Evolutionary conservation across 2,113 vertebrate species (phyloP).

Genomic region (Saiga tatarica): DNA sequence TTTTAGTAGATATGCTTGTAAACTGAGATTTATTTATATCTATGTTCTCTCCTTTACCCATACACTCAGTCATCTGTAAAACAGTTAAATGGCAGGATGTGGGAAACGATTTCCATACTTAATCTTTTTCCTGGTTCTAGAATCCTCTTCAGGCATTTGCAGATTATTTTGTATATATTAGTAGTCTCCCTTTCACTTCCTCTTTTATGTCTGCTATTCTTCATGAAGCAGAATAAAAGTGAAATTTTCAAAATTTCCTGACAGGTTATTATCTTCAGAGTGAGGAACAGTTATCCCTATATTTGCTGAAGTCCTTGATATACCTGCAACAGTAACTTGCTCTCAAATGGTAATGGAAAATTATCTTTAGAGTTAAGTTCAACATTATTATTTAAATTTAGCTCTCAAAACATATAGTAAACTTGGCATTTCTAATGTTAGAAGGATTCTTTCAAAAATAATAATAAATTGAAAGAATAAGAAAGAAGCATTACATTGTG

Average conservation of each 20-base stretch:
- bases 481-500: background rate
- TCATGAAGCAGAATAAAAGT: conserved; percentile 31
- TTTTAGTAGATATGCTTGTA: conserved; percentile 17
- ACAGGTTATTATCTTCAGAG: background rate
- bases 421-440: background rate
- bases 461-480: conserved; percentile 3
- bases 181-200: background rate
- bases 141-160: background rate
- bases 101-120: background rate
- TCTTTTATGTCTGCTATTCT: background rate
- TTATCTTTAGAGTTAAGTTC: background rate
- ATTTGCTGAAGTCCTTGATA: background rate
- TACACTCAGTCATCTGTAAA: background rate
- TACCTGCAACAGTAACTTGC: background rate
- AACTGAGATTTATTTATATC: conserved; percentile 32
- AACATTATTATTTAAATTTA: background rate
- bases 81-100: background rate
- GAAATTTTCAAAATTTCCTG: background rate
- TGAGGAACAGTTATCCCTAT: background rate
- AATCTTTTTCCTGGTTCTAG: background rate
- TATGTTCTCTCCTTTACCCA: background rate
- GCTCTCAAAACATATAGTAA: conserved; percentile 8
- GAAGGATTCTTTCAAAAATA: conserved; percentile 19
- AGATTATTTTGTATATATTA: background rate
- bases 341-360: conserved; percentile 13